phyloP scores from a whole-genome alignment of 2,888 invertebrate genomes.

The Hydraecia micacea region DNA sequence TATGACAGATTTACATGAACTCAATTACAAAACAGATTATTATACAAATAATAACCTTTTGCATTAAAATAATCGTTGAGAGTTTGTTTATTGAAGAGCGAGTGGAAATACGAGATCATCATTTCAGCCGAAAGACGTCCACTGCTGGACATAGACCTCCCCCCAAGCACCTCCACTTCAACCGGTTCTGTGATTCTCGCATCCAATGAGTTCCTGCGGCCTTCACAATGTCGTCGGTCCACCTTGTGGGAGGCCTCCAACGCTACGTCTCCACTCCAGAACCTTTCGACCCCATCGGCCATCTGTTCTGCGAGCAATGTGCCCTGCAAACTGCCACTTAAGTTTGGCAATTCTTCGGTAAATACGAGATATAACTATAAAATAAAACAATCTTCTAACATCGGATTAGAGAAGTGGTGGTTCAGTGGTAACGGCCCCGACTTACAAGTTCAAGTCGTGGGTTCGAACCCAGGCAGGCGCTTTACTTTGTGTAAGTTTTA shows the following conservation, averaged over 20 bases:
- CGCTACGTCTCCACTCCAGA: too few species aligned
- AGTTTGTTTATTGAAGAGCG: slow-evolving; percentile 5
- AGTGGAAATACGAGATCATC: background rate
- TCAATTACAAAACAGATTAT: slow-evolving; percentile 63
- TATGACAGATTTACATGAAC: slow-evolving; percentile 73
- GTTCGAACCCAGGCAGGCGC: background rate
- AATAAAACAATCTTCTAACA: background rate
- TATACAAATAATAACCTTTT: slow-evolving; percentile 55
- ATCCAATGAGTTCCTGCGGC: too few species aligned
- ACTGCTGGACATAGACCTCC: background rate
- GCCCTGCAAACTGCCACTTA: too few species aligned
- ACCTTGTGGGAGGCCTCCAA: too few species aligned
- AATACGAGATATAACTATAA: background rate
- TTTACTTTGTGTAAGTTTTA: background rate
- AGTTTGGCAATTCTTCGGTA: too few species aligned
- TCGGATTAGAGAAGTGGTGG: background rate
- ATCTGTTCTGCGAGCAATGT: too few species aligned
- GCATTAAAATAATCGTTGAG: slow-evolving; percentile 33
- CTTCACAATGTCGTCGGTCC: too few species aligned
- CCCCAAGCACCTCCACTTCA: too few species aligned
- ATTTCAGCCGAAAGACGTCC: background rate
- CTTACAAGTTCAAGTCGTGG: background rate
- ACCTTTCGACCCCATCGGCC: too few species aligned
- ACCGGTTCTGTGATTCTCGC: background rate
- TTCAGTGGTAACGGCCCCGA: background rate